phyloP scores from a whole-genome alignment of 2,888 invertebrate genomes.

The Oxystoma pomonae region DNA sequence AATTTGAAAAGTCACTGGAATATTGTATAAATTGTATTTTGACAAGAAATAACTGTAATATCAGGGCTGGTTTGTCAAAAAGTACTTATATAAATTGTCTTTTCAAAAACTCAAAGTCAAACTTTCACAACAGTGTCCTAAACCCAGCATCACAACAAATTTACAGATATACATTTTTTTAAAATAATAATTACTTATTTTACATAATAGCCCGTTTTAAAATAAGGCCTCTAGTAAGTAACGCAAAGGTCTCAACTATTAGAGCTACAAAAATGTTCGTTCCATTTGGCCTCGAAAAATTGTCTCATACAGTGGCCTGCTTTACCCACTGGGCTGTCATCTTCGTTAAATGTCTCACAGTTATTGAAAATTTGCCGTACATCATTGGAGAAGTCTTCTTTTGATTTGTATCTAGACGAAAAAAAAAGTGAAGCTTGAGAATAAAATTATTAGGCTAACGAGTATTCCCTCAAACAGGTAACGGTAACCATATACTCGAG shows the following conservation, averaged over 20 bases:
- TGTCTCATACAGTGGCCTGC: conserved; percentile 91
- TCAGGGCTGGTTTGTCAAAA: neutral
- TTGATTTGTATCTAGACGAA: conserved; percentile 77
- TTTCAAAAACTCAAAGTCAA: neutral
- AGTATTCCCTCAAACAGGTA: too few species aligned
- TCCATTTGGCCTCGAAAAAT: conserved; percentile 90
- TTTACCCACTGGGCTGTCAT: conserved; percentile 95
- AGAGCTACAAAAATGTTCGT: conserved; percentile 55
- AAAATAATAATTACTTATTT: conserved; percentile 7
- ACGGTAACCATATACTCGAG: too few species aligned
- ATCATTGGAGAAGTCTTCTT: conserved; percentile 89
- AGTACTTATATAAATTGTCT: neutral
- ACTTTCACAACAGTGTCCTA: neutral
- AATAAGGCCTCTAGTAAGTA: conserved; percentile 6
- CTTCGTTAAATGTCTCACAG: conserved; percentile 97
- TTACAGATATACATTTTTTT: neutral
- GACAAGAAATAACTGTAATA: conserved; percentile 26
- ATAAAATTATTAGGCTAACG: too few species aligned
- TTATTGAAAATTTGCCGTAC: conserved; percentile 94
- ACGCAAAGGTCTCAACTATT: conserved; percentile 45
- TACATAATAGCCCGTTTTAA: neutral
- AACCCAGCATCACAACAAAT: neutral
- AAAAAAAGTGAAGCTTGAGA: too few species aligned
- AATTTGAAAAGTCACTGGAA: too few species aligned
- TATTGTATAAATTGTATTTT: too few species aligned